Evolutionary conservation across 2,113 vertebrate species (phyloP), one percentile per base, ranked within the genome.

Genomic region (Chaetura pelagica): DNA sequence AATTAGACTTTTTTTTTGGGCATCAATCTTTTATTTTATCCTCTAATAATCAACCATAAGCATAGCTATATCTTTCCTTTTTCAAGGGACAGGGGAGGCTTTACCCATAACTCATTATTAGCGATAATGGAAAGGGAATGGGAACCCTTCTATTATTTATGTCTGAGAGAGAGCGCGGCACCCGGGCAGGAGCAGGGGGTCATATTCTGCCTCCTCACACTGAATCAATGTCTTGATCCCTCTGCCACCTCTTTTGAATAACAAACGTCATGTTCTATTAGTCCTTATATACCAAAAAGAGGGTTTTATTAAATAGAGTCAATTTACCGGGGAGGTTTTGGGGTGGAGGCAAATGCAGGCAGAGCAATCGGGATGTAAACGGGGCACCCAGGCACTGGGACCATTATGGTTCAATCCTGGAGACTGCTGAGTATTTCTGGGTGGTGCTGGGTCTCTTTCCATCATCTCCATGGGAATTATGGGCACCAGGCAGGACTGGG

Each of bases 1-100:
- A 98, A 99, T 99, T 98, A 98, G 97, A 97, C 97, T 96, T 79
- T 18, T 57, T 32, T 54, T 29, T 29, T 15, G 95, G 91, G 95
- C 89, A 95, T 92, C 92, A 73, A 93, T 97, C 97, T 97, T 96
- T 90, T 88, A 97, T 95, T 96, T 61, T 93, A 95, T 96, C 97
- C 95, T 97, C 87, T 79, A 78, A 93, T 95, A 93, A 93, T 97
- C 94, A 92, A 68, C 68, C 42, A 80, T 80, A 77, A 96, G 94
- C 87, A 91, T 71, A 58, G 89, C 92, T 90, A 42, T 86, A 94
- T 72, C 75, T 84, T 87, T 87, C 93, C 84, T 95, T 96, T 95
- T 54, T 15, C 81, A 48, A 90, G 68, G 72, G 82, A 89, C 63
- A 62, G 7, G 84, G 75, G 80, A 42, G 81, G 69, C 78, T 91